Evolutionary conservation across 1,140 invertebrate genomes (phyloP), one percentile per base, ranked within the genome.

Genomic region (Drosophila asahinai): DNA sequence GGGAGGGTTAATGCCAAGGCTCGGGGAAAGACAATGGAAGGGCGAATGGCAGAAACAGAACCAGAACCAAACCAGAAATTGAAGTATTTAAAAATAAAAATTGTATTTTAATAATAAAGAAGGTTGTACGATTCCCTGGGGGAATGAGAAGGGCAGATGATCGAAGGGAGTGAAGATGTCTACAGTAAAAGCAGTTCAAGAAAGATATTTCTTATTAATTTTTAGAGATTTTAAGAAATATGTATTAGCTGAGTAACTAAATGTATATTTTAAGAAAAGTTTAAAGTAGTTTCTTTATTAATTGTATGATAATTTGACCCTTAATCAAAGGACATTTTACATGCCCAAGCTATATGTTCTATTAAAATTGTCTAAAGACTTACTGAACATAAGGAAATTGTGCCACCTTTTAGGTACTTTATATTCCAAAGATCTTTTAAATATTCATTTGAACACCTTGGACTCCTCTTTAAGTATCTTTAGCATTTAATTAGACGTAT

Each of bases 1-100:
- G 15, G 15, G 47, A 36, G 49, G 3, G 22, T 36, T 27, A 72
- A 63, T 43, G 60, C 59, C 17, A 40, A 55, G 2, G 42, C 43
- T 3, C 22, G 25, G 58, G 33, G 22, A 60, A 58, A 49, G 33
- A 79, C 81, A 83, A 83, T 70, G 64, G 38, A 7, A 15, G 30
- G 38, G 43, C 15, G 22, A 70, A 47, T 17, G 38, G 45, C 70
- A 62, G 57, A 33, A 61, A 25, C 67, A 71, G 62, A 47, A 40
- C 17, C 67, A 52, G 36, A 66, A 61, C 15, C 63, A 45, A 42
- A 51, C 36, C 70, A 51, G 70, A 60, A 73, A 73, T 73, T 73
- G 54, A 73, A 75, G 71, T 75, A 75, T 75, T 75, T 75, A 64
- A 75, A 75, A 75, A 75, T 63, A 64, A 63, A 75, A 75, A 75